These are phyloP conservation scores for Chironomus riparius DNA, from an alignment of 2,888 invertebrate genomes.

Conservation along the genomic window DNA sequence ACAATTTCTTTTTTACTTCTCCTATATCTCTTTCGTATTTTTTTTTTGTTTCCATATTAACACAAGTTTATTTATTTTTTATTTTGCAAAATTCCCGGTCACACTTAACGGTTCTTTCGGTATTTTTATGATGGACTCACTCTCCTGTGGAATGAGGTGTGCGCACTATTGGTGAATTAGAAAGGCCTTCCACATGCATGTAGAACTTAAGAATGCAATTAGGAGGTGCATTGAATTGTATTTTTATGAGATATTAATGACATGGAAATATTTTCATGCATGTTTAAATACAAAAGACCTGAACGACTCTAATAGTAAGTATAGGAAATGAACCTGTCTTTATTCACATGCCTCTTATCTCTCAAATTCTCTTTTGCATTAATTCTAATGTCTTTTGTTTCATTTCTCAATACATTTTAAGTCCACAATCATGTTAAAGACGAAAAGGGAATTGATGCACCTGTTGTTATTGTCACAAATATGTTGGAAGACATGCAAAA, in stretches of 20 bases:
- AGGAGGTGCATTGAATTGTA: background rate
- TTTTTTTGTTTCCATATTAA: background rate
- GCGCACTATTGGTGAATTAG: background rate
- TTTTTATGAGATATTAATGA: slow-evolving; percentile 9
- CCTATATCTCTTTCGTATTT: background rate
- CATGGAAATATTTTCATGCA: too few species aligned
- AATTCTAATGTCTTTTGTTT: too few species aligned
- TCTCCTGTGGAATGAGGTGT: background rate
- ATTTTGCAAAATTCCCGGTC: slow-evolving; percentile 10
- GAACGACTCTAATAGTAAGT: too few species aligned
- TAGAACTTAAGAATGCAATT: background rate
- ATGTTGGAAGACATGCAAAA: too few species aligned
- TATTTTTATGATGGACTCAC: background rate
- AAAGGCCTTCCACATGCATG: slow-evolving; percentile 10
- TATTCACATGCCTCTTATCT: too few species aligned
- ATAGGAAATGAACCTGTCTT: too few species aligned
- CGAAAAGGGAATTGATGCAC: too few species aligned
- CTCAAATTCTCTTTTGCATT: too few species aligned
- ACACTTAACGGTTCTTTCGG: slow-evolving; percentile 17
- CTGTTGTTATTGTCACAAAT: too few species aligned
- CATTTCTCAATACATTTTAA: too few species aligned
- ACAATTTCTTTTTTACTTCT: background rate
- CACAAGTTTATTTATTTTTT: background rate
- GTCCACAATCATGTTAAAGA: too few species aligned
- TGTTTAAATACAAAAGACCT: too few species aligned